Evolutionary conservation across 2,888 invertebrate genomes (phyloP), one percentile per base, ranked within the genome.

Genomic region (Watsonalla binaria): DNA sequence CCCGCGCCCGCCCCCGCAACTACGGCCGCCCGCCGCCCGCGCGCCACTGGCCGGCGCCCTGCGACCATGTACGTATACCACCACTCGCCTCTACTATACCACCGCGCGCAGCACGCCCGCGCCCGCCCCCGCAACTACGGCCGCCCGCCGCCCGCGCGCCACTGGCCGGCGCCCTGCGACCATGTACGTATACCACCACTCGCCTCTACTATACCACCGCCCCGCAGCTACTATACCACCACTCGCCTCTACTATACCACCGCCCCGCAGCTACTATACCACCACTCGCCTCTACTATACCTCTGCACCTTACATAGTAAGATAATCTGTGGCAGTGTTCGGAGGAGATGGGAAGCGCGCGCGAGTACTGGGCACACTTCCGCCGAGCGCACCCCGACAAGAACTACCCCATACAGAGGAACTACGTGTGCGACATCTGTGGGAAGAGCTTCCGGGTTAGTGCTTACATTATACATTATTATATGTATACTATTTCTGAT

Each of bases 341-440:
- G 0, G 86, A 85, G 54, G 74, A 76, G 58, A 82, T 89, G 0
- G 60, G 72, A 0, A 84, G 78, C 54, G 86, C 86, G 0, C 84
- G 88, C 1, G 80, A 84, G 15, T 82, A 85, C 59, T 90, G 88
- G 88, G 74, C 82, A 0, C 90, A 90, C 65, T 89, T 85, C 76
- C 74, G 90, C 0, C 78, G 86, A 34, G 72, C 63, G 45, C 90
- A 90, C 53, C 90, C 89, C 0, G 86, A 88, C 58, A 77, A 84
- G 62, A 76, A 75, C 51, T 90, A 90, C 56, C 90, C 90, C 13
- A 78, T 87, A 55, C 78, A 82, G 71, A 89, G 87, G 80, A 77
- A 85, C 58, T 80, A 86, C 59, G 74, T 90, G 15, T 90, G 90
- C 46, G 90, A 90, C 51, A 75, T 89, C 6, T 90, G 90, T 53